These are phyloP conservation scores for Chaetodon auriga DNA, from an alignment of 2,113 vertebrate genomes.

Conservation along the genomic window DNA sequence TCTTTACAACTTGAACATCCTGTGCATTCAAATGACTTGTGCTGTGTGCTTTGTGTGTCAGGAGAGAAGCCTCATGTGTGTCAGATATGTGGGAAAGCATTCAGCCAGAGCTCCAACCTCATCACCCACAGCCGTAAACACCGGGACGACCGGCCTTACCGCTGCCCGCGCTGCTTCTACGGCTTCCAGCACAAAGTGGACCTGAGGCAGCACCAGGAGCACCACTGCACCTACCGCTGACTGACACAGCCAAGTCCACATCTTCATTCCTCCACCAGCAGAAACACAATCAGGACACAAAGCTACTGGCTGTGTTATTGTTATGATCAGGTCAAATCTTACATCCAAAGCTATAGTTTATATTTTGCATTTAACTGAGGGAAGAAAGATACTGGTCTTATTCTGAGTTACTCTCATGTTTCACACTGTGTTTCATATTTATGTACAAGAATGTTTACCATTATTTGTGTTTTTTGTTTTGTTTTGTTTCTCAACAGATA, in stretches of 20 bases:
- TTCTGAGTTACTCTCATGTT: neutral
- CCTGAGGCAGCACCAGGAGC: constrained; percentile 67
- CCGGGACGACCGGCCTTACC: constrained; percentile 66
- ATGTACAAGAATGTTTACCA: neutral
- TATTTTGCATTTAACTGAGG: neutral
- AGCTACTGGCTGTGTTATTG: constrained; percentile 7
- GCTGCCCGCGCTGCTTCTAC: constrained; percentile 67
- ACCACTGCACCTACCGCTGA: constrained; percentile 58
- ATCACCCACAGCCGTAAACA: constrained; percentile 86
- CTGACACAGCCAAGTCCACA: neutral
- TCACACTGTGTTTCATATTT: neutral
- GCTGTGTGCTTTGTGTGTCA: constrained; percentile 52
- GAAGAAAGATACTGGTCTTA: neutral
- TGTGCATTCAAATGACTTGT: neutral
- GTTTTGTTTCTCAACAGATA: neutral
- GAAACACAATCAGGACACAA: neutral
- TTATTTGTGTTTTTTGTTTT: neutral
- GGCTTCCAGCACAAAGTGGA: constrained; percentile 67
- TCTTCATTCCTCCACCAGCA: neutral
- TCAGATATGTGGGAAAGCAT: constrained; percentile 83
- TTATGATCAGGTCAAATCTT: neutral
- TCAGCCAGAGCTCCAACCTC: constrained; percentile 87
- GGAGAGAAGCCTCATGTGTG: constrained; percentile 86
- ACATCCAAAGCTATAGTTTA: neutral
- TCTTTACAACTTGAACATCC: neutral